These are phyloP conservation scores for Endotricha flammealis DNA, from an alignment of 2,888 invertebrate genomes.

Conservation along the genomic window DNA sequence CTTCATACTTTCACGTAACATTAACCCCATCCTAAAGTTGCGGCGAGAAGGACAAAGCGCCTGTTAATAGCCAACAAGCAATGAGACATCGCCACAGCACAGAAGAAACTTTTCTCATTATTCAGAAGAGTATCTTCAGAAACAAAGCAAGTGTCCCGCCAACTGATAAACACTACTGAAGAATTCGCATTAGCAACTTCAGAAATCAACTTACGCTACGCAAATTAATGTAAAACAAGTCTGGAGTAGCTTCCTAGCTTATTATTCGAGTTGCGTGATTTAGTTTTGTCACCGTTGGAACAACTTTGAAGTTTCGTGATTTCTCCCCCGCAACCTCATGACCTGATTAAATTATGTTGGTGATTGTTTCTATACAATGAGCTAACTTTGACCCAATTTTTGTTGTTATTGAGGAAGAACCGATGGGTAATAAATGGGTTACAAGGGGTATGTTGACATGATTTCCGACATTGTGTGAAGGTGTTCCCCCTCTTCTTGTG, in stretches of 20 bases:
- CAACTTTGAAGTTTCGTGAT: too few relatives aligned
- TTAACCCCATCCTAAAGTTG: neutral
- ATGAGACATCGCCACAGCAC: conserved; percentile 14
- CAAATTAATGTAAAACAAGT: conserved; percentile 11
- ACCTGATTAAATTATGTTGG: too few relatives aligned
- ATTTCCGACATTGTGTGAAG: too few relatives aligned
- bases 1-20: neutral
- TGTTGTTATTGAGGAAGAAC: too few relatives aligned
- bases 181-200: conserved; percentile 17
- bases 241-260: neutral
- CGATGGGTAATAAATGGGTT: too few relatives aligned
- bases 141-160: conserved; percentile 8
- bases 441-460: too few relatives aligned
- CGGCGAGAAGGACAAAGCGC: conserved; percentile 9
- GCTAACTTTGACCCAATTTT: too few relatives aligned
- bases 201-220: conserved; percentile 14
- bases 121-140: conserved; percentile 8
- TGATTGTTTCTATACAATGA: too few relatives aligned
- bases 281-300: too few relatives aligned
- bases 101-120: conserved; percentile 21
- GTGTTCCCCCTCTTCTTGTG: too few relatives aligned
- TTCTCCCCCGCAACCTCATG: too few relatives aligned
- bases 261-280: neutral
- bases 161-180: conserved; percentile 15
- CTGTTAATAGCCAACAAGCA: conserved; percentile 12